Base-by-base conservation (phyloP, 2,113 vertebrate species). In the Murina feae region DNA sequence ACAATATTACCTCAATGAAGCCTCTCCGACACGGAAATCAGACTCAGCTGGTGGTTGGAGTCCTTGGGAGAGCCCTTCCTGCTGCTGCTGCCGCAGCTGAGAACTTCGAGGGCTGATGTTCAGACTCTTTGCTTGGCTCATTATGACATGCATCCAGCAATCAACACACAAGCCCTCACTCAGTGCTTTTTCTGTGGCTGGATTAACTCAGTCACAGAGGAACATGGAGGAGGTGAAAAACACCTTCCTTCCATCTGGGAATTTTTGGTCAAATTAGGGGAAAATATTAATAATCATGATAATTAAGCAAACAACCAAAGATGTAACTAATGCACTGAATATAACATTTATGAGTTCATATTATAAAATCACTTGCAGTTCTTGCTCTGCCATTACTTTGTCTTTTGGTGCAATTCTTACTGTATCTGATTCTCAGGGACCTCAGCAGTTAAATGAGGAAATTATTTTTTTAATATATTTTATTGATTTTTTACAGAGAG, bases 231-330 rank as follows among this genome's bases (percentile, higher is more conserved):
- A 83, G 86, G 49, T 65, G 13, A 68, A 94, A 39, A 3, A 39
- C 6, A 2, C 6, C n/a, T 35, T 71, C 13, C 21, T 55, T 10
- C 2, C 60, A 72, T 39, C 16, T 89, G 79, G 16, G n/a, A 87
- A 84, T n/a, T 55, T 78, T 63, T 58, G 23, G n/a, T 51, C 20
- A 6, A 68, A 2, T 42, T 83, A 87, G 6, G 3, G 18, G 11
- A 5, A 88, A 90, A 44, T 13, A 92, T 60, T 55, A 96, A 49
- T 14, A 87, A 18, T n/a, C 8, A 60, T 44, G 30, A 85, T 81
- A 66, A 94, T 55, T 80, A 75, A 39, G 9, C 12, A 90, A 60
- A 69, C 35, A 30, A 76, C 4, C 23, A 78, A 47, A 28, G 21
- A 74, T 55, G 28, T 51, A 4, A 87, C 1, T 55, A 55, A 60